Evolutionary conservation across 2,888 invertebrate genomes (phyloP).

Genomic region (Rhamphomyia laevipes): DNA sequence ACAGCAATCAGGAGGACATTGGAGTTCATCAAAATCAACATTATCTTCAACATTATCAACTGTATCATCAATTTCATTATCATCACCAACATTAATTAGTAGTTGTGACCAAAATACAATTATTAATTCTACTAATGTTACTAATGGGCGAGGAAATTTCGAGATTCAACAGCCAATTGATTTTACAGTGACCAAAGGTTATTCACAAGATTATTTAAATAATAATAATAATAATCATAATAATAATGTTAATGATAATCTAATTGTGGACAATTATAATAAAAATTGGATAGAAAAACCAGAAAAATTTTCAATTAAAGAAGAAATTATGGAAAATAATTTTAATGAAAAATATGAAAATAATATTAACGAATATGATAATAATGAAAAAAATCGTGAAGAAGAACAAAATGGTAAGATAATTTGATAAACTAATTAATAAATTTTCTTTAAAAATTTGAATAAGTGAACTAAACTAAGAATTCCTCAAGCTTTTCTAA

Average conservation of each 20-base stretch:
- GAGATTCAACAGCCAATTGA: background rate
- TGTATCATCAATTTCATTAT: background rate
- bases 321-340: background rate
- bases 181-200: background rate
- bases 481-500: too few relatives aligned
- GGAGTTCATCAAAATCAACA: background rate
- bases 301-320: background rate
- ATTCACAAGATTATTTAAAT: background rate
- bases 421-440: too few relatives aligned
- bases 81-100: background rate
- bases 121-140: too few relatives aligned
- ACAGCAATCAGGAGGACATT: background rate
- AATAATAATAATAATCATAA: background rate
- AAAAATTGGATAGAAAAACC: background rate
- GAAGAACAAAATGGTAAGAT: too few relatives aligned
- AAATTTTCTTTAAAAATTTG: too few relatives aligned
- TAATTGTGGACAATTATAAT: background rate
- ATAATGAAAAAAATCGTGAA: too few relatives aligned
- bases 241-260: too few relatives aligned
- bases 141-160: too few relatives aligned
- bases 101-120: background rate
- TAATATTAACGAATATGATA: background rate
- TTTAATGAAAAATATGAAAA: background rate
- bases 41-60: background rate
- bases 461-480: too few relatives aligned